Percentiles rank a stretch among this genome's conserved stretches.
phyloP scores from a whole-genome alignment of 1,140 invertebrate species.

The Cotesia vestalis region DNA sequence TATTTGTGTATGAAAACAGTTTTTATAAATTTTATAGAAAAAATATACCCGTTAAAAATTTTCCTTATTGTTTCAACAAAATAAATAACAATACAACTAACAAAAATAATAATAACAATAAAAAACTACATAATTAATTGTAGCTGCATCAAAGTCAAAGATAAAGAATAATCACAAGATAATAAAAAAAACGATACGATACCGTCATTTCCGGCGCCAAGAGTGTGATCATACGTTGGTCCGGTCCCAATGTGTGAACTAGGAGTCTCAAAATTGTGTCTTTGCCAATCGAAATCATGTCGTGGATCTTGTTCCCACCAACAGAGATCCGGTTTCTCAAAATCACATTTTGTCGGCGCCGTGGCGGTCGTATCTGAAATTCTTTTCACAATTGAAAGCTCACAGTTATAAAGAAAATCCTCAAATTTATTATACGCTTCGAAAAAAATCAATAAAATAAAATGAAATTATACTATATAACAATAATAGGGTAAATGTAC shows the following conservation, averaged over 20 bases:
- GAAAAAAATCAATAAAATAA: neutral
- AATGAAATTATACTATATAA: neutral
- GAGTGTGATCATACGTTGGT: slow-evolving; percentile 79
- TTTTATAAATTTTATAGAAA: too few relatives aligned
- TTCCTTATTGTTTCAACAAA: too few relatives aligned
- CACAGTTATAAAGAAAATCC: slow-evolving; percentile 19
- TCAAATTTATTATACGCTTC: too few relatives aligned
- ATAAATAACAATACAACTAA: too few relatives aligned
- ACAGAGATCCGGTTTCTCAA: slow-evolving; percentile 75
- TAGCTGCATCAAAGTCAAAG: neutral
- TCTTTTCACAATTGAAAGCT: slow-evolving; percentile 19
- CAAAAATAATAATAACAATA: too few relatives aligned
- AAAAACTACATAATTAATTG: too few relatives aligned
- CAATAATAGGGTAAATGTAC: slow-evolving; percentile 55
- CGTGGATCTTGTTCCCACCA: slow-evolving; percentile 78
- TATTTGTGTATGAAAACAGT: too few relatives aligned
- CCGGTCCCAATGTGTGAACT: slow-evolving; percentile 76
- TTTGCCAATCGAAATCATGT: slow-evolving; percentile 81
- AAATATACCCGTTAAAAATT: too few relatives aligned
- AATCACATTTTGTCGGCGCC: slow-evolving; percentile 71
- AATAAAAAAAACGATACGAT: slow-evolving; percentile 1
- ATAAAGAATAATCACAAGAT: slow-evolving; percentile 9
- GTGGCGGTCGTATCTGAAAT: slow-evolving; percentile 54
- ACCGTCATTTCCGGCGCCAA: slow-evolving; percentile 71
- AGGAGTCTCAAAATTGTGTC: slow-evolving; percentile 73